These are phyloP conservation scores for Eristalinus aeneus DNA, from an alignment of 2,888 invertebrate genomes.

Conservation along the genomic window DNA sequence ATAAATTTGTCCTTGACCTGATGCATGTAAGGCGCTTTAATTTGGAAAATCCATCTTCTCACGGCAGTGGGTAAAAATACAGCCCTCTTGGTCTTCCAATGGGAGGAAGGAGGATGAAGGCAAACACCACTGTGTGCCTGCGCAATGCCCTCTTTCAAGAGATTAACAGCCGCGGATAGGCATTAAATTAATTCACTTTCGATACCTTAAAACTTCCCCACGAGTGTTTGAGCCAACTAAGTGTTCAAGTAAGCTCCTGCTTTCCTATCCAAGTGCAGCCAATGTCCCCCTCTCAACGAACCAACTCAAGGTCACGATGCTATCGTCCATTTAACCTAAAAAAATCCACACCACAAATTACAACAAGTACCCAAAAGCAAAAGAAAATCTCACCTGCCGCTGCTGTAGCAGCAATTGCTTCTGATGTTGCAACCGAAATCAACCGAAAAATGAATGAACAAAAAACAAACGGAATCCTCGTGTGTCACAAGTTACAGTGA, in stretches of 20 bases:
- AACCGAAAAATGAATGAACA: background rate
- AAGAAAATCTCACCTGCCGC: background rate
- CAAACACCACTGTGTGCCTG: too few species aligned
- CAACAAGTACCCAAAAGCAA: background rate
- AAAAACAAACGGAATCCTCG: background rate
- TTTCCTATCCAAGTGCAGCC: background rate
- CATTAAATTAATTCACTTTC: too few species aligned
- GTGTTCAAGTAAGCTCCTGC: background rate
- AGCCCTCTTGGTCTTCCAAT: too few species aligned
- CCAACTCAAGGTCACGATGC: background rate
- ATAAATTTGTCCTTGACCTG: too few species aligned
- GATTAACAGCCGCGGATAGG: too few species aligned
- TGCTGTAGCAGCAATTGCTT: background rate
- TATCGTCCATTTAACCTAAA: background rate
- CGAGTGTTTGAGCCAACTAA: too few species aligned
- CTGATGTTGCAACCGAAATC: background rate
- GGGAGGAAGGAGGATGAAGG: too few species aligned
- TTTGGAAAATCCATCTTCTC: too few species aligned
- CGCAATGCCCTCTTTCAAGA: too few species aligned
- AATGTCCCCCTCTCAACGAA: background rate
- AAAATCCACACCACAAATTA: background rate
- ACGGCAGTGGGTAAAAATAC: too few species aligned
- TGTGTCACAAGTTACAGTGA: conserved; percentile 45
- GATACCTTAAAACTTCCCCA: too few species aligned
- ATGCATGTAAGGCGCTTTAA: too few species aligned